phyloP scores from a whole-genome alignment of 2,797 vertebrate genomes.

The Cygnus olor region DNA sequence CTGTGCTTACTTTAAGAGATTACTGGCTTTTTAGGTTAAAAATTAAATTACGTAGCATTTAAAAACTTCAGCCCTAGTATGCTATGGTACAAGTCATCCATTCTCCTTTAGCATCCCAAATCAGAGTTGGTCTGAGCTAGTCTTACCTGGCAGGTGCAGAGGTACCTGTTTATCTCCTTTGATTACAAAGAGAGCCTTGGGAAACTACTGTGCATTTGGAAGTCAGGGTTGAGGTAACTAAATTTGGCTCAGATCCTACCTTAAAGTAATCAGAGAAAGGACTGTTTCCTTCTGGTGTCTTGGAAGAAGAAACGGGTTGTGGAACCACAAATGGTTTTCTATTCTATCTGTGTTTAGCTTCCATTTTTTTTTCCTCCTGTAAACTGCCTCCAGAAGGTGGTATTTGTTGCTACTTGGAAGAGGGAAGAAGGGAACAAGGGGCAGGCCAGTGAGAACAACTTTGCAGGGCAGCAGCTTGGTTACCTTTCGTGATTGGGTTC shows the following conservation, averaged over 20 bases:
- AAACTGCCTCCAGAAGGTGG: not conserved
- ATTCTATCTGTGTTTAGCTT: not conserved
- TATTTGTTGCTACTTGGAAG: not conserved
- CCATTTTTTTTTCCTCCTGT: not conserved
- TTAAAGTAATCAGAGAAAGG: rapidly evolving
- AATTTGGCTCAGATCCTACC: not conserved
- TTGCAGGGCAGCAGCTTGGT: not conserved
- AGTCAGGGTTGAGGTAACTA: not conserved
- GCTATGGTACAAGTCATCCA: not conserved
- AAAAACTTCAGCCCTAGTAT: not conserved
- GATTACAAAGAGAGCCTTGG: not conserved
- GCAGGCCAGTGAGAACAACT: not conserved
- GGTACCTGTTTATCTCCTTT: not conserved
- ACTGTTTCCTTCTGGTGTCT: not conserved
- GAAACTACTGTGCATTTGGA: not conserved
- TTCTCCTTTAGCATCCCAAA: rapidly evolving
- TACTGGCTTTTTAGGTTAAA: not conserved
- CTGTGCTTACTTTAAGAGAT: not conserved
- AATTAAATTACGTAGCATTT: not conserved
- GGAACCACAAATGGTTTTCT: not conserved
- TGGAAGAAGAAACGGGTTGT: not conserved
- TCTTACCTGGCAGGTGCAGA: not conserved
- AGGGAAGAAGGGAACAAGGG: not conserved
- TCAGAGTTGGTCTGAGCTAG: not conserved
- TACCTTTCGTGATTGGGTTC: not conserved